A percentile compares a stretch with the other conserved stretches of the same genome.
phyloP scores from a whole-genome alignment of 2,113 vertebrate species.

The Ardeotis arabs region DNA sequence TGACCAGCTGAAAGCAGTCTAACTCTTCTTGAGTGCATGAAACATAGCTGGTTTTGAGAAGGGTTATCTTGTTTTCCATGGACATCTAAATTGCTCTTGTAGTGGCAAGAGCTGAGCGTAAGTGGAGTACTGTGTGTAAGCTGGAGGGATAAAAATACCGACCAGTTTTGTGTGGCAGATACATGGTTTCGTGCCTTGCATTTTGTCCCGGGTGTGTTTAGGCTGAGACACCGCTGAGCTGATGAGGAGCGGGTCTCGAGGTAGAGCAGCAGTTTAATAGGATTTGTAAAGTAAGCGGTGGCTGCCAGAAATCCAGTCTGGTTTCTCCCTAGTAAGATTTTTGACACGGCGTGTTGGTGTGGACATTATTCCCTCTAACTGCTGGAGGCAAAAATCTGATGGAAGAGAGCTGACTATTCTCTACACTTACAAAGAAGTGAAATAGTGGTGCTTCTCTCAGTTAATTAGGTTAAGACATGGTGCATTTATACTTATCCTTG shows the following conservation, averaged over 20 bases:
- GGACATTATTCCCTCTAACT: background rate
- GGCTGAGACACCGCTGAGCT: background rate
- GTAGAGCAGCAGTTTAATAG: background rate
- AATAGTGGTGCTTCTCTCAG: background rate
- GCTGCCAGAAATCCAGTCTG: constrained; percentile 4
- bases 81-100: background rate
- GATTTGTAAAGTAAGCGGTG: background rate
- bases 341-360: background rate
- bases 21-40: background rate
- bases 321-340: background rate
- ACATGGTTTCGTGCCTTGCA: background rate
- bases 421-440: background rate
- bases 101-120: background rate
- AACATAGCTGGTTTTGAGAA: background rate
- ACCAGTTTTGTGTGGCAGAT: background rate
- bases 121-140: background rate
- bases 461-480: background rate
- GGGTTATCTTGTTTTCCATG: background rate
- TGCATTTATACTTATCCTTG: constrained; percentile 6
- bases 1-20: background rate
- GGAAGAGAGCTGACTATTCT: background rate
- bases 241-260: background rate
- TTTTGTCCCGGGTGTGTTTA: background rate
- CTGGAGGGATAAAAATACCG: background rate
- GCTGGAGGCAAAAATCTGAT: background rate